A percentile compares a stretch with the other conserved stretches of the same genome.
These are phyloP conservation scores for Muscicapa striata DNA, from an alignment of 2,797 vertebrate species.

Conservation along the genomic window DNA sequence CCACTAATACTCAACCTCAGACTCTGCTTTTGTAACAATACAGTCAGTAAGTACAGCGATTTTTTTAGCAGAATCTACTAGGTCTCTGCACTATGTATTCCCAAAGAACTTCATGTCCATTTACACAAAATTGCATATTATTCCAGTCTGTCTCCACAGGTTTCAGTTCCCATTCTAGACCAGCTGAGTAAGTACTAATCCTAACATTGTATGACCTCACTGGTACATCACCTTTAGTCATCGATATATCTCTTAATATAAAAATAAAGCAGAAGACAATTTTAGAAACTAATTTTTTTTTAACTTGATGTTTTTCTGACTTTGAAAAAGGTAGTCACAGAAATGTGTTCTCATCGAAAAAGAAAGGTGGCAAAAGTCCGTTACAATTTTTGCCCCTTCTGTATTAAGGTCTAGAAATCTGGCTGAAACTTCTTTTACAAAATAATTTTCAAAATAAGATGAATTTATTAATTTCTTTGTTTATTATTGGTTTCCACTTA, in stretches of 20 bases:
- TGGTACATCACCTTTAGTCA: neutral
- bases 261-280: neutral
- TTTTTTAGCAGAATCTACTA: neutral
- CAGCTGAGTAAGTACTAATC: neutral
- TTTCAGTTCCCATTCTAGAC: neutral
- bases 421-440: neutral
- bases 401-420: neutral
- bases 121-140: neutral
- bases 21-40: neutral
- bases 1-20: neutral
- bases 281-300: neutral
- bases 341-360: neutral
- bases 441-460: neutral
- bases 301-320: neutral
- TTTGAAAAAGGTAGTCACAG: neutral
- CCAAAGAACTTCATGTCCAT: neutral
- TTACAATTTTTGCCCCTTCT: neutral
- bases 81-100: neutral
- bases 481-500: neutral
- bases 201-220: neutral
- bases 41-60: neutral
- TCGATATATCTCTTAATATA: fast-evolving
- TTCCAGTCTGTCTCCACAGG: neutral
- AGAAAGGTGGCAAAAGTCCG: neutral
- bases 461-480: neutral